phyloP scores from a whole-genome alignment of 92 coral and sea anemone genomes.

The Scolanthus callimorphus region DNA sequence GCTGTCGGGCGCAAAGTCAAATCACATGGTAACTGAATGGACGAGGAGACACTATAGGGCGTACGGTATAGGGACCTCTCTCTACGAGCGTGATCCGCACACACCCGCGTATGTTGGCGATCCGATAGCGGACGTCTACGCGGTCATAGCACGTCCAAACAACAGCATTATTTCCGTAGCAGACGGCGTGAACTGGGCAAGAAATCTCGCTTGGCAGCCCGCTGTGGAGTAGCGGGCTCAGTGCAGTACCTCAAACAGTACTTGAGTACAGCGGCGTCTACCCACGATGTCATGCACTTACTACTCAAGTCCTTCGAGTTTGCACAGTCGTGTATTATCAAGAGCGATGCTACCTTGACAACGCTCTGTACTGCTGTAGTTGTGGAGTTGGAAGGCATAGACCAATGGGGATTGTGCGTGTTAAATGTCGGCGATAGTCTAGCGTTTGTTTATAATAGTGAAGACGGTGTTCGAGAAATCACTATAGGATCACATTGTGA shows the following conservation, averaged over 20 bases:
- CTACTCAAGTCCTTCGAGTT: slow-evolving; percentile 68
- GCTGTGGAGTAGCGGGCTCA: slow-evolving; percentile 91
- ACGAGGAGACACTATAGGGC: slow-evolving; percentile 69
- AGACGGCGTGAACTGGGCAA: slow-evolving; percentile 98
- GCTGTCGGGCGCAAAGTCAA: slow-evolving; percentile 20
- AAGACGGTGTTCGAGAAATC: slow-evolving; percentile 71
- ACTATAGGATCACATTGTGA: slow-evolving; percentile 89
- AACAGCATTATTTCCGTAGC: slow-evolving; percentile 89
- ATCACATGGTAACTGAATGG: slow-evolving; percentile 61
- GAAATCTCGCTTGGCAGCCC: slow-evolving; percentile 94
- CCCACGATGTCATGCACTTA: slow-evolving; percentile 65
- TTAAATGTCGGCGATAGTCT: slow-evolving; percentile 96
- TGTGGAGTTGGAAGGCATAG: slow-evolving; percentile 67
- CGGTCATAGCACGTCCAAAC: slow-evolving; percentile 87
- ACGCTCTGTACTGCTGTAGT: slow-evolving; percentile 92
- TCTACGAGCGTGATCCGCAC: slow-evolving; percentile 83
- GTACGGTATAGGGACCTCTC: slow-evolving; percentile 77
- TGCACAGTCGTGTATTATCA: slow-evolving; percentile 77
- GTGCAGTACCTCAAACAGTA: slow-evolving; percentile 66
- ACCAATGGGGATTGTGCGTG: slow-evolving; percentile 85
- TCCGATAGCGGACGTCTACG: slow-evolving; percentile 94
- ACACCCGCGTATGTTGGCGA: slow-evolving; percentile 69
- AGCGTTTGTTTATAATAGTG: slow-evolving; percentile 70
- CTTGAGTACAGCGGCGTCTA: slow-evolving; percentile 58
- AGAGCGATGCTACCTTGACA: slow-evolving; percentile 83